Evolutionary conservation across 2,113 vertebrate genomes (phyloP).

Genomic region (Varanus salvator): DNA sequence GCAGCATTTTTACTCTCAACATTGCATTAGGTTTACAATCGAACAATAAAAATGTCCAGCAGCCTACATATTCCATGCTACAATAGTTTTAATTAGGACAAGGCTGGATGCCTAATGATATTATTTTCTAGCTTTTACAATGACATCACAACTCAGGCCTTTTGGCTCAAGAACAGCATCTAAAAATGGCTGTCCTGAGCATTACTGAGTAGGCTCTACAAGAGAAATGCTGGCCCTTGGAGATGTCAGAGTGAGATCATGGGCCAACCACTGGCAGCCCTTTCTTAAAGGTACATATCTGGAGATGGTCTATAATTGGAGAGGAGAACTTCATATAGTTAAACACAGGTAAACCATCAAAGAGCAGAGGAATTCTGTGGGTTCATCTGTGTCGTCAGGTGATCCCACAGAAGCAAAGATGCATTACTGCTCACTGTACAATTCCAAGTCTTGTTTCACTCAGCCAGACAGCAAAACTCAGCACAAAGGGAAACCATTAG

Average conservation of each 20-base stretch:
- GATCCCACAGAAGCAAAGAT: too few relatives aligned
- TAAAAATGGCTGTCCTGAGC: neutral
- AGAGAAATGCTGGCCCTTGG: neutral
- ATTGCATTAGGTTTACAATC: conserved; percentile 15
- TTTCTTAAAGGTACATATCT: neutral
- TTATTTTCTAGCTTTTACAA: neutral
- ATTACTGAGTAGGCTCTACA: neutral
- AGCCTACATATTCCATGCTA: neutral
- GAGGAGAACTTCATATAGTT: neutral
- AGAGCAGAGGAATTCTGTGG: neutral
- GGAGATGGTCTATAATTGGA: too few relatives aligned
- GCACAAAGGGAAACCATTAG: neutral
- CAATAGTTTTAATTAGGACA: neutral
- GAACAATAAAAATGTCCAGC: neutral
- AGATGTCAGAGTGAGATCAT: neutral
- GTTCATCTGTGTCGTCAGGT: too few relatives aligned
- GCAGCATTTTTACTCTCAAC: neutral
- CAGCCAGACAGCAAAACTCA: neutral
- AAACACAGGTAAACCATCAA: neutral
- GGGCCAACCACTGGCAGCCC: neutral
- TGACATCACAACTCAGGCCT: neutral
- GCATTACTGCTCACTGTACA: neutral
- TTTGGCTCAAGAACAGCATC: neutral
- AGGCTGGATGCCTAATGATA: neutral
- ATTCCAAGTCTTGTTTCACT: neutral